Conservation (phyloP, 2,888 invertebrate genomes). For the Crossocerus cetratus region DNA sequence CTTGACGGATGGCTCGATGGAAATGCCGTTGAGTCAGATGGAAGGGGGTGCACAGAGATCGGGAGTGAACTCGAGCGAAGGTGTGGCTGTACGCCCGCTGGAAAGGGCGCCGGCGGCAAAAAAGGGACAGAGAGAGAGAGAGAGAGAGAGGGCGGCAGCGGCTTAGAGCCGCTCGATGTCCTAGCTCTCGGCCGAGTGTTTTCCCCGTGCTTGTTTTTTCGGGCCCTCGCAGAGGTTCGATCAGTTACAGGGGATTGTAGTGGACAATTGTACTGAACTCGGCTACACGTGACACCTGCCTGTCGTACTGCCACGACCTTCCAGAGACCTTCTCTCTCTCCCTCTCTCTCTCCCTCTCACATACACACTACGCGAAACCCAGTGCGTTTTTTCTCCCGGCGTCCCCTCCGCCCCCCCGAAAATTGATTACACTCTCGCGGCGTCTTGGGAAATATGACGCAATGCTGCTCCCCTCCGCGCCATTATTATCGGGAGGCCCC, state of each 20-base stretch:
- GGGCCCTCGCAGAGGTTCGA: background rate
- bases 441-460: slow-evolving; percentile 50
- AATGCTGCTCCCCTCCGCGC: slow-evolving; percentile 22
- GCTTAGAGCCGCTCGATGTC: background rate
- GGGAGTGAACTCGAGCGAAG: too few species aligned
- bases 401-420: slow-evolving; percentile 25
- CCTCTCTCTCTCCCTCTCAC: background rate
- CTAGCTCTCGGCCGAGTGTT: background rate
- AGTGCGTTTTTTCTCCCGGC: slow-evolving; percentile 37
- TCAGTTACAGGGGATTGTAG: slow-evolving; percentile 23
- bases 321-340: background rate
- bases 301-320: slow-evolving; percentile 5
- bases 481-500: too few species aligned
- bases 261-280: slow-evolving; percentile 30
- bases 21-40: background rate
- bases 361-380: slow-evolving; percentile 21
- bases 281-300: slow-evolving; percentile 7
- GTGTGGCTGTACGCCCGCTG: background rate
- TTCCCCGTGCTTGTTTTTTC: background rate
- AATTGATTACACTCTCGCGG: slow-evolving; percentile 46
- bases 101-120: background rate
- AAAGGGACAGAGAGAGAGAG: slow-evolving; percentile 1
- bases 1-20: background rate
- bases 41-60: background rate
- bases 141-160: background rate